These are phyloP conservation scores for Lucilia sericata DNA, from an alignment of 1,140 invertebrate genomes.

Conservation along the genomic window DNA sequence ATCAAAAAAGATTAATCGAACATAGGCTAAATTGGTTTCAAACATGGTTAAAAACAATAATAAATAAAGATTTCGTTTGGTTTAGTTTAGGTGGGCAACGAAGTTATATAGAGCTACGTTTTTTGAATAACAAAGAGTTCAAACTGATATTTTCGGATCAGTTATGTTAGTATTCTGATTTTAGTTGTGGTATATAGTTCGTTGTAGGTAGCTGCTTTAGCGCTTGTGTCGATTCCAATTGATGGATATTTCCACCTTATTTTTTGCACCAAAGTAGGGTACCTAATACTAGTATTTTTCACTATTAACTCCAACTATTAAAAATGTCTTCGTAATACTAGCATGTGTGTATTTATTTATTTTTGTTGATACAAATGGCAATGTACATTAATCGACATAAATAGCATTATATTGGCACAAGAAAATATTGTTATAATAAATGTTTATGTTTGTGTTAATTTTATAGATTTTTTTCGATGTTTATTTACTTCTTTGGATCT, in stretches of 20 bases:
- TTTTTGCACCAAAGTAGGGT: not conserved
- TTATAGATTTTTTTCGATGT: conserved; percentile 13
- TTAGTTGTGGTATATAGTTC: too few species aligned
- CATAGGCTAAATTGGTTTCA: conserved; percentile 64
- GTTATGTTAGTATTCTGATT: too few species aligned
- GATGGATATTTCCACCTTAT: too few species aligned
- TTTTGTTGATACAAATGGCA: too few species aligned
- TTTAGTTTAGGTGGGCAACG: not conserved
- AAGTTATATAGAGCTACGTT: not conserved
- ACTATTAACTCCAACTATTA: not conserved
- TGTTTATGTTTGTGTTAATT: conserved; percentile 34
- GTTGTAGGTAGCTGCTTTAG: too few species aligned
- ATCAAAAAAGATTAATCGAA: conserved; percentile 66
- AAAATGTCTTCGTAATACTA: too few species aligned
- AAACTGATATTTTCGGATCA: too few species aligned
- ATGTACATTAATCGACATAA: too few species aligned
- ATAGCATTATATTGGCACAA: not conserved
- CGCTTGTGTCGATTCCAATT: too few species aligned
- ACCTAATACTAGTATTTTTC: not conserved
- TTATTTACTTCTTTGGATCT: not conserved
- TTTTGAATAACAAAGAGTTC: too few species aligned
- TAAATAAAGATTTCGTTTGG: not conserved
- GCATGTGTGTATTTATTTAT: too few species aligned
- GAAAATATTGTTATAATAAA: conserved; percentile 11
- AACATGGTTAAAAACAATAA: conserved; percentile 56